Evolutionary conservation across 1,140 invertebrate genomes (phyloP), one percentile per base, ranked within the genome.

Genomic region (Polyergus mexicanus): DNA sequence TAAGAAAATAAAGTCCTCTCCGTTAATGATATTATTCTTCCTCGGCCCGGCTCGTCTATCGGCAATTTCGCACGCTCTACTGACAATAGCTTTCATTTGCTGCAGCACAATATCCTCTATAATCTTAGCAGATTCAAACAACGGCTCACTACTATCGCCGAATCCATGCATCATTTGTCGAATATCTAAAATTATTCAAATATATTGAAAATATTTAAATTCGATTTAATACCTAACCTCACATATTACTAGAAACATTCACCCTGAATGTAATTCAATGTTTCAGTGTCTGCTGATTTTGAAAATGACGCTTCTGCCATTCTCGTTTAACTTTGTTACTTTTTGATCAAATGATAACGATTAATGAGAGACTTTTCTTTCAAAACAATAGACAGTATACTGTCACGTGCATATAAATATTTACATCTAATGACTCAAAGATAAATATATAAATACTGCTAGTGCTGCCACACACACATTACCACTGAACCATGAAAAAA

Each of bases 151-250:
- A 76, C 95, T 95, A 86, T 97, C 96, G 3, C 96, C 96, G 92
- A 97, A 96, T 1, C 96, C 96, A 94, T 96, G 95, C 96, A 96
- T 96, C 96, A 96, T 96, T 85, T 95, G 94, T 83, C 96, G 95
- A 66, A 96, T 96, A 90, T 96, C 96, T 94, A 32, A 86, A 66
- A 84, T 35, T 25, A 76, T 54, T 22, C 0, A 22, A 44, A 11
- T 51, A 19, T 51, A 19, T 51, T 51, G 1, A 51, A 19, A 51
- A 51, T 51, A 51, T 19, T 47, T 47, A 47, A 16, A 47, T 47
- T 51, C 6, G 0, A 60, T 58, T 10, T 4, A 6, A 0, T 7
- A 72, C 25, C 47, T 86, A 71, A 87, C 62, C 56, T 71, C 8
- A 28, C 25, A 62, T 44, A 54, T 47, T 28, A 7, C 16, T 11